Base-by-base conservation (phyloP, 2,797 vertebrate species). In the Muscicapa striata region DNA sequence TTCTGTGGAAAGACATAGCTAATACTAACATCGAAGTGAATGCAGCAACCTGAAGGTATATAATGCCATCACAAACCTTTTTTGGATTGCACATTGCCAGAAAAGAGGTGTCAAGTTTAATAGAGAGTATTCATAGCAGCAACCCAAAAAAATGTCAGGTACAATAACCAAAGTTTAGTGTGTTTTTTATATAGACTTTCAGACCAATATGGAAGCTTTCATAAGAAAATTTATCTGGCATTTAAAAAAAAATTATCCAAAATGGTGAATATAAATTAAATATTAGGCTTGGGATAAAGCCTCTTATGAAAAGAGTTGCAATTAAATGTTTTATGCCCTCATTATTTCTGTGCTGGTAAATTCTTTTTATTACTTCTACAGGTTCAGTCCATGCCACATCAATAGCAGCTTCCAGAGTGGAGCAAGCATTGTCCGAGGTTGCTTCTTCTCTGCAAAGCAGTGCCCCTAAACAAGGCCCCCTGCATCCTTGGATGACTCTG, bases 401-500 rank as follows among this genome's bases (percentile, higher is more conserved):
- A 8, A 99, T 99, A 92, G 99, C 99, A 24, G 99, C 99, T 75
- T 99, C 99, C 10, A 98, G 99, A 63, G 99, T 99, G 85, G 99
- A 99, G 95, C 99, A 99, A 98, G 99, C 99, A 1, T 97, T 99
- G 90, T 99, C 99, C 0, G 99, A 99, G 95, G 98, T 99, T 61
- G 99, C 99, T 73, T 99, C 99, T 6, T 99, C 99, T 59, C 97
- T 99, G 95, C 99, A 99, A 97, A 99, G 99, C 97, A 99, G 99
- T 22, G 98, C 99, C 76, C 99, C 99, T 62, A 99, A 99, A 97
- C 99, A 99, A 72, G 99, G 99, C 46, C 99, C 99, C 2, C 95
- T 99, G 54, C 99, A 99, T 95, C 99, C 99, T 86, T 99, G 99
- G 99, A 99, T 99, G 99, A 99, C 99, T 7, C 97, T 99, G 95